Evolutionary conservation across 2,797 vertebrate genomes (phyloP), one percentile per base, ranked within the genome.

Genomic region (Sebastes glaucus): DNA sequence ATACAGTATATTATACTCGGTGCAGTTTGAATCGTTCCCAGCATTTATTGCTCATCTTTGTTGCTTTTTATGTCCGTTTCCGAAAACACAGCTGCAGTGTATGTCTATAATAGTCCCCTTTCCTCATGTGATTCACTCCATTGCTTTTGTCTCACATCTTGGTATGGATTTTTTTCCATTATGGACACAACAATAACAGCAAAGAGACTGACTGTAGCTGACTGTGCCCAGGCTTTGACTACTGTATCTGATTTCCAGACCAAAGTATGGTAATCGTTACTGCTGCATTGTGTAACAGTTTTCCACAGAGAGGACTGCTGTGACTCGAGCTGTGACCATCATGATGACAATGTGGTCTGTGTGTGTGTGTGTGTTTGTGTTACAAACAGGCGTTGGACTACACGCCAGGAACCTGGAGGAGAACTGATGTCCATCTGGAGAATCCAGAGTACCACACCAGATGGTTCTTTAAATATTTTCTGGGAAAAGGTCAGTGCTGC

Each of bases 381-480:
- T 28, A 59, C 55, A 86, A 96, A 83, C 95, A 99, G 98, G 96
- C 92, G 30, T 92, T 89, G 46, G 95, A 96, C 87, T 97, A 95
- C 76, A 90, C 97, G 61, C 98, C 98, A 2, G 97, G 97, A 85
- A 98, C 97, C 8, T 99, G 98, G 99, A 97, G 97, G 89, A 97
- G 98, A 95, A 99, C 97, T 0, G 98, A 99, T 4, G 98, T 99
- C 90, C 99, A 99, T 94, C 94, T 99, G 96, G 98, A 99, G 95
- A 99, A 99, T 90, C 98, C 99, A 7, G 99, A 99, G 79, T 99
- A 98, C 95, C 98, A 99, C 91, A 99, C 99, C 86, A 97, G 99
- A 95, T 99, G 99, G 99, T 99, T 98, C 93, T 99, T 99, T 93
- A 99, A 98, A 90, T 99, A 99, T 93, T 99, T 99, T 91, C 96